phyloP scores from a whole-genome alignment of 2,113 vertebrate genomes.

The Cairina moschata region DNA sequence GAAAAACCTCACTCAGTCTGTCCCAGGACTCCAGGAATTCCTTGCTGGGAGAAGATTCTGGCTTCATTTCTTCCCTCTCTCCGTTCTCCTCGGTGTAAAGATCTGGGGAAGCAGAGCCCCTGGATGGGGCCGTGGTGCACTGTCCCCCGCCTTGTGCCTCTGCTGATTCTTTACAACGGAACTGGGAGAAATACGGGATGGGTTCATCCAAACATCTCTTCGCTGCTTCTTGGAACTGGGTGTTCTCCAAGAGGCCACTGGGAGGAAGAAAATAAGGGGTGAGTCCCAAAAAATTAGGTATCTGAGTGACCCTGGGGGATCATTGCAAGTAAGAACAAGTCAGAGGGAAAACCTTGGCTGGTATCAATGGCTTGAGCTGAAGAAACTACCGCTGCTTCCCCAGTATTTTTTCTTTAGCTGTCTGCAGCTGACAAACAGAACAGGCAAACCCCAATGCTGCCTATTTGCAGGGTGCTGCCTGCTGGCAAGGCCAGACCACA shows the following conservation, averaged over 20 bases:
- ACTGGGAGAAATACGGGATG: constrained; percentile 81
- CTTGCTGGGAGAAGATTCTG: not conserved
- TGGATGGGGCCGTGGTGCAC: not conserved
- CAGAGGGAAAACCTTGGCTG: not conserved
- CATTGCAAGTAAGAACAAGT: not conserved
- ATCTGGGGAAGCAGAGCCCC: not conserved
- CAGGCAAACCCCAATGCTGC: not conserved
- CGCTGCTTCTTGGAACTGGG: constrained; percentile 77
- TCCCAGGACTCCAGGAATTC: not conserved
- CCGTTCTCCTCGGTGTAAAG: not conserved
- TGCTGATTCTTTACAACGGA: constrained; percentile 42
- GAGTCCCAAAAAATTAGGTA: not conserved
- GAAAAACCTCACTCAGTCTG: not conserved
- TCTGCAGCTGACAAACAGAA: not conserved
- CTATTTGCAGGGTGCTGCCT: not conserved
- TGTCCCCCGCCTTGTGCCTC: not conserved
- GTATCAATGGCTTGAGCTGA: not conserved
- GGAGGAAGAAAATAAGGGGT: not conserved
- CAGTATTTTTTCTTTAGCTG: not conserved
- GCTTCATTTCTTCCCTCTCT: not conserved
- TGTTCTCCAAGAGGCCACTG: constrained; percentile 85
- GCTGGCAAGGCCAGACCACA: not conserved
- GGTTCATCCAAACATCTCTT: constrained; percentile 66
- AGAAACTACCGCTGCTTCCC: not conserved
- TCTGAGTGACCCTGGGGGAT: not conserved